Base-by-base conservation (phyloP, 2,888 invertebrate species). In the Chironomus riparius region DNA sequence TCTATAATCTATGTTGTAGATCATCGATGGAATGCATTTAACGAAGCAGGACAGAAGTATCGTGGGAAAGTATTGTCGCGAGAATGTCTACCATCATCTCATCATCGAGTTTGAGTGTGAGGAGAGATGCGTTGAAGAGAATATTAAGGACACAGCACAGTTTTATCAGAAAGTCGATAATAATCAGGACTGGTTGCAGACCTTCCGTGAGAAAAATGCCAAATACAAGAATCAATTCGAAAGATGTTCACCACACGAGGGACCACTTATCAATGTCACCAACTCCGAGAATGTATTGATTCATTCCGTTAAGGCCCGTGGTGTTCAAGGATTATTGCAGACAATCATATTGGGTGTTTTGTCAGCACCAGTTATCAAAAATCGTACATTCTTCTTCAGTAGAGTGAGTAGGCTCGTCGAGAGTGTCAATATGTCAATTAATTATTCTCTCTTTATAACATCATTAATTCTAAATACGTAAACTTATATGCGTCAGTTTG, bases 41-140 rank as follows among this genome's bases (percentile, higher is more conserved):
- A 94, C 94, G 0, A 86, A 90, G 68, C 89, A 90, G 76, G 91
- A 96, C 78, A 88, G 97, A 28, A 87, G 91, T 78, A 89, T 93
- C 81, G 87, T 95, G 75, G 87, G 89, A 81, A 89, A 91, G 77
- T 89, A 92, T 81, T 90, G 92, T 78, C 86, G 88, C 78, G 88
- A 91, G 78, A 87, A 91, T 85, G 91, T 92, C 77, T 93, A 92
- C 84, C 90, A 94, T 80, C 90, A 96, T 77, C 90, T 97, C 82
- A 96, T 96, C 85, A 90, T 97, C 78, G 97, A 97, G 83, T 94
- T 94, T 82, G 89, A 95, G 78, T 95, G 96, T 84, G 92, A 95
- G 79, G 94, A 96, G 61, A 78, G 78, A 72, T 79, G 78, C 77
- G 76, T 80, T 48, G 78, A 79, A 81, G 87, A 88, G 1, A 84